Percentiles rank a stretch among this genome's conserved stretches.
phyloP scores from a whole-genome alignment of 2,113 vertebrate genomes.

The Eretmochelys imbricata region DNA sequence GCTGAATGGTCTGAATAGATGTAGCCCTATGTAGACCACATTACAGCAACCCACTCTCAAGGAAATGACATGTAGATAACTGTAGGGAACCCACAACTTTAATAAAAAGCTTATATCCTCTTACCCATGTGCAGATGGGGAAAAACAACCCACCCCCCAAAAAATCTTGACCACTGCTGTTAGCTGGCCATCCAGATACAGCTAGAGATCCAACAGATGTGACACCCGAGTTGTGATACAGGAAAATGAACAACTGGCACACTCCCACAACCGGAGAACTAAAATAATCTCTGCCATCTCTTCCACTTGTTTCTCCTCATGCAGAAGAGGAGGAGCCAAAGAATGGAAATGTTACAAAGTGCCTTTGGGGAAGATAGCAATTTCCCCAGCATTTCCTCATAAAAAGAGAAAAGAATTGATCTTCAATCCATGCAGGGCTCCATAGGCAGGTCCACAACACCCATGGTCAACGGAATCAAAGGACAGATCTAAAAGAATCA shows the following conservation, averaged over 20 bases:
- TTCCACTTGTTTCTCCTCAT: too few relatives aligned
- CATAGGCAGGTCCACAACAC: too few relatives aligned
- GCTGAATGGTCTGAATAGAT: background rate
- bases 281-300: background rate
- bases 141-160: background rate
- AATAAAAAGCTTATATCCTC: background rate
- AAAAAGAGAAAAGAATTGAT: too few relatives aligned
- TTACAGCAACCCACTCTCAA: background rate
- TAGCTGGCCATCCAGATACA: background rate
- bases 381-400: too few relatives aligned
- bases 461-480: too few relatives aligned
- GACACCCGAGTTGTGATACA: background rate
- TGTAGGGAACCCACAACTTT: background rate
- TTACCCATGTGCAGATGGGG: background rate
- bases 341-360: too few relatives aligned
- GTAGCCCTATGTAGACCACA: background rate
- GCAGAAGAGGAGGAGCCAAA: too few relatives aligned
- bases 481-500: too few relatives aligned
- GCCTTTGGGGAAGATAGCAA: too few relatives aligned
- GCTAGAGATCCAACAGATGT: background rate
- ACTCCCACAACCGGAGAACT: background rate
- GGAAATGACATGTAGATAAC: background rate
- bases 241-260: background rate
- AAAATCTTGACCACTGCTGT: background rate
- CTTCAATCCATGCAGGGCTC: too few relatives aligned